Percentiles rank a stretch among this genome's conserved stretches.
These are phyloP conservation scores for Dysidea cf. avara DNA, from an alignment of 37 sponge, comb jelly and placozoan genomes.

Conservation along the genomic window DNA sequence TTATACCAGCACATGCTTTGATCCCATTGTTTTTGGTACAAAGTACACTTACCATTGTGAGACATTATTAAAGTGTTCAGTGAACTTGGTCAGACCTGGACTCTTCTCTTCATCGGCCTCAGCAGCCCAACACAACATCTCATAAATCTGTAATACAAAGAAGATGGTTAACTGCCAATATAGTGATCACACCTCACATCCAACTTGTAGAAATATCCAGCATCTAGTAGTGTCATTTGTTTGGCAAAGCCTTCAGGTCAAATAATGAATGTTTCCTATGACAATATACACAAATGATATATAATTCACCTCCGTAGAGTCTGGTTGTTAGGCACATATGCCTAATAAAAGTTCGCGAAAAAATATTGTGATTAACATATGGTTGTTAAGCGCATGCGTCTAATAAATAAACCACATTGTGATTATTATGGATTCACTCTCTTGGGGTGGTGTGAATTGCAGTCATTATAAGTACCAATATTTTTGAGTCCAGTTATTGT, in stretches of 20 bases:
- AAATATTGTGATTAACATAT: too few relatives aligned
- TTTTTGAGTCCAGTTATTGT: too few relatives aligned
- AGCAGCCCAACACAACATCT: constrained; percentile 85
- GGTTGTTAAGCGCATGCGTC: too few relatives aligned
- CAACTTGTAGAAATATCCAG: constrained; percentile 74
- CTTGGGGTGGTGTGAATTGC: too few relatives aligned
- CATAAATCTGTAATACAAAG: constrained; percentile 47
- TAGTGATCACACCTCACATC: constrained; percentile 66
- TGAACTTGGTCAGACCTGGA: constrained; percentile 80
- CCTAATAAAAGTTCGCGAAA: too few relatives aligned
- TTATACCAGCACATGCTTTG: too few relatives aligned
- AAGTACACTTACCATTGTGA: constrained; percentile 80
- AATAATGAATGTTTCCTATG: constrained; percentile 29
- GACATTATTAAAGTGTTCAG: constrained; percentile 93
- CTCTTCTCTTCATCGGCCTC: constrained; percentile 85
- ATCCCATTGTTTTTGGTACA: background rate
- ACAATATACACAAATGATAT: too few relatives aligned
- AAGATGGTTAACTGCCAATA: background rate
- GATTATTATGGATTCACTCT: too few relatives aligned
- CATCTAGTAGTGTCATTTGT: constrained; percentile 87
- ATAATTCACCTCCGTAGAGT: too few relatives aligned
- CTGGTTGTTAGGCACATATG: too few relatives aligned
- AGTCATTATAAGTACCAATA: too few relatives aligned
- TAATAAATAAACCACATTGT: too few relatives aligned
- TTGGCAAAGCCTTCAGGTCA: constrained; percentile 55